Evolutionary conservation across 2,888 invertebrate species (phyloP), one percentile per base, ranked within the genome.

Genomic region (Oasisia sp.): DNA sequence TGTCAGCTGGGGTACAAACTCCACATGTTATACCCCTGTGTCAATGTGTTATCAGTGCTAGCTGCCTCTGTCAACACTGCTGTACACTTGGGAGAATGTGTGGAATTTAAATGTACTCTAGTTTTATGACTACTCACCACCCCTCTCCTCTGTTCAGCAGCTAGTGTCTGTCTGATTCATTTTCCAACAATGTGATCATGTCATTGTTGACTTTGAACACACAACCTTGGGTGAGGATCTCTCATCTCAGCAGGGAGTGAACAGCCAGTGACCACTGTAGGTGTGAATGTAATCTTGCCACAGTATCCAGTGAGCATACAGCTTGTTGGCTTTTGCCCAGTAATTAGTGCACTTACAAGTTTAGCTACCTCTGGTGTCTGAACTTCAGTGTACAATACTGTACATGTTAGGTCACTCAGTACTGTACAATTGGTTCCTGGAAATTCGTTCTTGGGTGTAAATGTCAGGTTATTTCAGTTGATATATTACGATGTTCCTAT

Each of bases 91-190:
- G n/a, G 74, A 74, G 74, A 74, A 74, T 74, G 74, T 74, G 74
- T 74, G 74, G 74, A 74, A 74, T 74, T 74, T 74, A 74, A 74
- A 74, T 74, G 74, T 74, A 74, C 74, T 27, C 74, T 74, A 74
- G 19, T 19, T 74, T 74, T 27, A 74, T 74, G 74, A 74, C 74
- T 27, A 7, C 74, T 74, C 74, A 3, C 7, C 74, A 74, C 0
- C 27, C 74, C 74, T 74, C 19, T 19, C 74, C 74, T 74, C 19
- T 19, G n/a, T 19, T 74, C 74, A 74, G 19, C 74, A 74, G 14
- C n/a, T 27, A 50, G 50, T 5, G 50, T n/a, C n/a, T 74, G 27
- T n/a, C 74, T 74, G 74, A 74, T 19, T 27, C n/a, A 74, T 74
- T 19, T 4, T 27, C 74, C 74, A 27, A n/a, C n/a, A 27, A n/a